Evolutionary conservation across 2,797 vertebrate species (phyloP).

Genomic region (Ficedula albicollis): DNA sequence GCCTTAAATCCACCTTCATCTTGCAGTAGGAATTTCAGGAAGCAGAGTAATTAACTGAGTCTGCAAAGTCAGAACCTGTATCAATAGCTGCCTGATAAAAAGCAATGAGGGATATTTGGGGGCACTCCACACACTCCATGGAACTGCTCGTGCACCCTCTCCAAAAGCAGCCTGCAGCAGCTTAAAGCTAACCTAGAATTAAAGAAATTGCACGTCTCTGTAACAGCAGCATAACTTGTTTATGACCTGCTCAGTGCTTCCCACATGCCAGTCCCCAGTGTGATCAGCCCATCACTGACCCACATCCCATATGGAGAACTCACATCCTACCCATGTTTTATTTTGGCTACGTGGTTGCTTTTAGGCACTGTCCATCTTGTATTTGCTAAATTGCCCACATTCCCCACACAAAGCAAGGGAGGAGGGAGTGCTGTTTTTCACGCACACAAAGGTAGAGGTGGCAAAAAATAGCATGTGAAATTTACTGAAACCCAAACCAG

Average conservation of each 20-base stretch:
- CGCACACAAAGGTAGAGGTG: background rate
- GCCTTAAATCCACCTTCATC: background rate
- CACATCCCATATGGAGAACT: background rate
- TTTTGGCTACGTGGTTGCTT: background rate
- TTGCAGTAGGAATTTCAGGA: background rate
- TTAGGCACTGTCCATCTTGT: background rate
- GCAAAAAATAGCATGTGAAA: conserved; percentile 1
- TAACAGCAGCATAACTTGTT: background rate
- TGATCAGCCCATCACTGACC: background rate
- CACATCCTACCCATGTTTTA: background rate
- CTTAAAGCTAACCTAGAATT: conserved; percentile 22
- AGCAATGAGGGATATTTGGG: background rate
- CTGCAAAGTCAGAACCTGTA: background rate
- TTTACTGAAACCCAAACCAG: background rate
- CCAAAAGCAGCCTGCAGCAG: background rate
- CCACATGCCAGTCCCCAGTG: background rate
- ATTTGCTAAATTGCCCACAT: background rate
- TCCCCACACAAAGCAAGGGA: background rate
- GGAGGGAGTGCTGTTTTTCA: background rate
- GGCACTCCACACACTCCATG: background rate
- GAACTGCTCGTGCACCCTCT: background rate
- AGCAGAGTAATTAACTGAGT: background rate
- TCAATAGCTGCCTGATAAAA: background rate
- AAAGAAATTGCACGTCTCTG: background rate
- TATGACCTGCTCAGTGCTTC: background rate